Evolutionary conservation across 2,888 invertebrate genomes (phyloP), one percentile per base, ranked within the genome.

Genomic region (Tetropium fuscum): DNA sequence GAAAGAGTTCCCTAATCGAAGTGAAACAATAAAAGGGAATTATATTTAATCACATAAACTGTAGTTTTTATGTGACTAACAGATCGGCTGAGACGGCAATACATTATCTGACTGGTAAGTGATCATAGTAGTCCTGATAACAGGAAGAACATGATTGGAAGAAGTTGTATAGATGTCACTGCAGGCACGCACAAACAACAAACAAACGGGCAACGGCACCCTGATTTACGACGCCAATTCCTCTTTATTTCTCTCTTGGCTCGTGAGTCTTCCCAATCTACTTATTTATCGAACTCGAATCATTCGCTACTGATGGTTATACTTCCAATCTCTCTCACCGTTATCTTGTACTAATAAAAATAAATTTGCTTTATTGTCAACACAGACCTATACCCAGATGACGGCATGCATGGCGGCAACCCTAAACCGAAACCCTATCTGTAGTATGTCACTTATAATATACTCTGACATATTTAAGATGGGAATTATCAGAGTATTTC

Each of bases 171-270:
- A 74, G 72, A 77, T 77, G 76, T 76, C 77, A 70, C 74, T 69
- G 64, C 62, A 66, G 69, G 70, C 72, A 75, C 74, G 74, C 77
- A 76, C 78, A 77, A 78, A 76, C 75, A 77, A 78, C 76, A 76
- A 77, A 75, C 76, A 78, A 76, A 61, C 62, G 66, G 69, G 69
- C 68, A 69, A 68, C 66, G 72, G 69, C 69, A 61, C 68, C 73
- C 79, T 81, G 82, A 82, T 82, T 82, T 81, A 82, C 82, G 77
- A 79, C 74, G 73, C 76, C 80, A 81, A 81, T 81, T 80, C 80
- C 75, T 81, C 81, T 81, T 81, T 82, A 82, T 82, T 80, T 81
- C 80, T 81, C 80, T 81, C 80, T 75, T 73, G 61, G 57, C 62
- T 58, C 60, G 40, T 30, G 53, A 36, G 41, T 40, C 58, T 57